phyloP scores from a whole-genome alignment of 1,140 invertebrate genomes.

The Drosophila fuyamai region DNA sequence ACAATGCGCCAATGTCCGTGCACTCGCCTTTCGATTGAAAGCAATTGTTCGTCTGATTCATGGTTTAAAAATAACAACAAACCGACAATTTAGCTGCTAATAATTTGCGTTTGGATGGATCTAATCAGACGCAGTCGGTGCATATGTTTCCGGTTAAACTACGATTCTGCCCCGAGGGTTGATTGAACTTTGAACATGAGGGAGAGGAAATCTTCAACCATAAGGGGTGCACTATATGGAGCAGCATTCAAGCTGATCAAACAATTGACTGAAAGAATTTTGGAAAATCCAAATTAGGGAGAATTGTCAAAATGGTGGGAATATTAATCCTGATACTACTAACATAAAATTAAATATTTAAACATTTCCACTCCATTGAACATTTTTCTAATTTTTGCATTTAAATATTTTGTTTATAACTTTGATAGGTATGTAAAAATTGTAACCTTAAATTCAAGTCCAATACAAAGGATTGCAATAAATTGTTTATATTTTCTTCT shows the following conservation, averaged over 20 bases:
- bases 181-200: constrained; percentile 58
- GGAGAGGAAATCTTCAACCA: constrained; percentile 4
- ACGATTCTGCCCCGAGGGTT: constrained; percentile 37
- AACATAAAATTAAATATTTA: no score
- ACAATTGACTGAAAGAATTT: constrained; percentile 11
- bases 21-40: constrained; percentile 48
- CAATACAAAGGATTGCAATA: no score
- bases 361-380: no score
- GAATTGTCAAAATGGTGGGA: no score
- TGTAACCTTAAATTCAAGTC: no score
- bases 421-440: no score
- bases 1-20: constrained; percentile 29
- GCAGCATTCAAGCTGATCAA: constrained; percentile 31
- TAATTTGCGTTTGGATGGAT: constrained; percentile 63
- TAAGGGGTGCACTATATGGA: constrained; percentile 16
- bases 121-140: constrained; percentile 59
- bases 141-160: constrained; percentile 73
- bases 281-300: no score
- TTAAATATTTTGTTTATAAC: no score
- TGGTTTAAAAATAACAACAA: constrained; percentile 59
- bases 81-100: constrained; percentile 52
- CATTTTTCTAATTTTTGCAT: no score
- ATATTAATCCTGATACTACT: no score
- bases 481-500: no score
- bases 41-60: constrained; percentile 70